These are phyloP conservation scores for Notospermus geniculatus DNA, from an alignment of 1,140 invertebrate species.

Conservation along the genomic window DNA sequence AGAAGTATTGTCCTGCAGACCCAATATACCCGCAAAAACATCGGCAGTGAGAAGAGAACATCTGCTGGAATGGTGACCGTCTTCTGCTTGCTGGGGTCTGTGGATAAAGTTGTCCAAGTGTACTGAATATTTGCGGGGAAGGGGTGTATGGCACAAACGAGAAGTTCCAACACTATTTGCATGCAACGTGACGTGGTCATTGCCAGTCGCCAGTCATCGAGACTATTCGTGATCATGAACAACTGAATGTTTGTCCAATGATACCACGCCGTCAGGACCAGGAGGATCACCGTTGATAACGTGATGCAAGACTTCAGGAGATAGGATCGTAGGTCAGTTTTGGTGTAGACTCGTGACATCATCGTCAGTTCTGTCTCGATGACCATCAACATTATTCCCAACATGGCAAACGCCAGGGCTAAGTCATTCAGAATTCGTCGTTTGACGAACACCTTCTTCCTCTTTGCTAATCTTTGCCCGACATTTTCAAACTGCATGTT, in stretches of 20 bases:
- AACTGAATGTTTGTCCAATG: slow-evolving; percentile 40
- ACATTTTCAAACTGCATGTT: slow-evolving; percentile 36
- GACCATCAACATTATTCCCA: slow-evolving; percentile 49
- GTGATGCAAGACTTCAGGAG: slow-evolving; percentile 83
- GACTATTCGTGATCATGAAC: slow-evolving; percentile 41
- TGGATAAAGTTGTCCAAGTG: not conserved
- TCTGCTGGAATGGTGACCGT: slow-evolving; percentile 33
- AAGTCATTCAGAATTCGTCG: slow-evolving; percentile 39
- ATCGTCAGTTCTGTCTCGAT: slow-evolving; percentile 44
- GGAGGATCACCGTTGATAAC: slow-evolving; percentile 37
- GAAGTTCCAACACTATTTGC: slow-evolving; percentile 35
- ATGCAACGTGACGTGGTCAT: slow-evolving; percentile 28
- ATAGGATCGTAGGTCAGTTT: slow-evolving; percentile 57
- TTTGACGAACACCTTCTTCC: slow-evolving; percentile 38
- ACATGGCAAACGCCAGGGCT: slow-evolving; percentile 34
- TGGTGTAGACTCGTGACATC: slow-evolving; percentile 28
- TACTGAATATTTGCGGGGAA: slow-evolving; percentile 34
- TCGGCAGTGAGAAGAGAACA: slow-evolving; percentile 43
- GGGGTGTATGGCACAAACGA: slow-evolving; percentile 39
- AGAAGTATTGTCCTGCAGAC: slow-evolving; percentile 46
- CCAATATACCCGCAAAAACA: slow-evolving; percentile 51
- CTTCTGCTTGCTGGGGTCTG: not conserved
- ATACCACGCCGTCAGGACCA: slow-evolving; percentile 38
- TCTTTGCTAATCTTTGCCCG: slow-evolving; percentile 37
- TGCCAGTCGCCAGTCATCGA: slow-evolving; percentile 45